Base-by-base conservation (phyloP, 2,888 invertebrate genomes). In the Mesorhabditis spiculigera region DNA sequence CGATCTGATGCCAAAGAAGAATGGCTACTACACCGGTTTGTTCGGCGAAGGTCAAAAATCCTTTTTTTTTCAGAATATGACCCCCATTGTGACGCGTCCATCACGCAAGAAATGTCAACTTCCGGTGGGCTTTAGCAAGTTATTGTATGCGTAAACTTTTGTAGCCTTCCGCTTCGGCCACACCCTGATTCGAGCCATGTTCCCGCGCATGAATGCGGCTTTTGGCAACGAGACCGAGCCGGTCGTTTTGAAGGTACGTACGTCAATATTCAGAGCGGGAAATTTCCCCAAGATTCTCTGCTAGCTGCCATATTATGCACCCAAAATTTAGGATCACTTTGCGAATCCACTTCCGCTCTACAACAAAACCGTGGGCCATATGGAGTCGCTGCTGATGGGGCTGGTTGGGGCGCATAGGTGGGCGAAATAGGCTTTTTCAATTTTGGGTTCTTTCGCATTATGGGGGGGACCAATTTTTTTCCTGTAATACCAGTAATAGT, bases 71-170 rank as follows among this genome's bases (percentile, higher is more conserved):
- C 68, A 78, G 80, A 78, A 5, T 93, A 93, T 85, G 90, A 92
- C 85, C 87, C 89, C 0, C 86, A 86, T 0, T 89, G 92, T 6
- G 91, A 94, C 86, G 91, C 93, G 0, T 89, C 90, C 4, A 89
- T 94, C 68, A 91, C 92, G 10, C 94, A 94, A 87, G 91, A 90
- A 85, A 94, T 94, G 87, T 91, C 94, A 0, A 83, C 86, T 0
- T 79, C 83, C 0, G 58, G 58, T 50, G n/a, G n/a, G n/a, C 10
- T 28, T 28, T n/a, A 50, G 3, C 8, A n/a, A 50, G n/a, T 13
- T 50, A 50, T 10, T 13, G 8, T 10, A 50, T 13, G 90, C 93
- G 0, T n/a, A 13, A 10, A 13, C n/a, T 50, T 50, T 50, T 50
- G 8, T 3, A 50, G 92, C 92, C 0, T 94, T 93, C 86, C 84